phyloP scores from a whole-genome alignment of 2,797 vertebrate genomes.

The Scarus forsteni region DNA sequence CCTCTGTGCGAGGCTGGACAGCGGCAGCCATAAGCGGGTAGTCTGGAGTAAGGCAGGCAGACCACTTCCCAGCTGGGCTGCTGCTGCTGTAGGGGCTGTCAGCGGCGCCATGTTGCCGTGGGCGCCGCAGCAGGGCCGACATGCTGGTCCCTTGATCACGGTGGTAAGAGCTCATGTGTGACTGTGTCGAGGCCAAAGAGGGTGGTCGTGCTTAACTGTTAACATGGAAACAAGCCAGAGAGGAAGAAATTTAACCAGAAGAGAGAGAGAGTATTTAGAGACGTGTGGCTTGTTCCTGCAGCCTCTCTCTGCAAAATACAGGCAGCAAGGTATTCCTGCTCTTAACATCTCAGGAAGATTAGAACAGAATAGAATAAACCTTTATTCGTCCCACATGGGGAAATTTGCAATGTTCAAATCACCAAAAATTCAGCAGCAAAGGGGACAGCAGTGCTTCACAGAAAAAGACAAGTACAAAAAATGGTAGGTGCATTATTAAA shows the following conservation, averaged over 20 bases:
- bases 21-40: conserved; percentile 50
- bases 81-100: conserved; percentile 60
- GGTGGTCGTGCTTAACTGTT: conserved; percentile 54
- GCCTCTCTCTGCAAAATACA: conserved; percentile 5
- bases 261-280: conserved; percentile 24
- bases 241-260: conserved; percentile 31
- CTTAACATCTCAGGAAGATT: conserved; percentile 1
- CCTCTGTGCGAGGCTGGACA: conserved; percentile 61
- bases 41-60: conserved; percentile 44
- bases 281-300: conserved; percentile 16
- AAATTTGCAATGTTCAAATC: too few species aligned
- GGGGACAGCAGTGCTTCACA: too few species aligned
- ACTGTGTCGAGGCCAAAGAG: conserved; percentile 57
- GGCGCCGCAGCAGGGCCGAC: conserved; percentile 59
- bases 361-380: too few species aligned
- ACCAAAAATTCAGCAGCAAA: too few species aligned
- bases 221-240: conserved; percentile 68
- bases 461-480: too few species aligned
- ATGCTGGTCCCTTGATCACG: conserved; percentile 57
- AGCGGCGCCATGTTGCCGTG: conserved; percentile 55
- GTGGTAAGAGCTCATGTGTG: conserved; percentile 61
- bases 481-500: too few species aligned
- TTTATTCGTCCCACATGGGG: too few species aligned
- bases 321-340: background rate
- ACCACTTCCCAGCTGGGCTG: conserved; percentile 69